A percentile compares a stretch with the other conserved stretches of the same genome.
Evolutionary conservation across 1,140 invertebrate genomes (phyloP).

Genomic region (Aphaenogaster rudis): DNA sequence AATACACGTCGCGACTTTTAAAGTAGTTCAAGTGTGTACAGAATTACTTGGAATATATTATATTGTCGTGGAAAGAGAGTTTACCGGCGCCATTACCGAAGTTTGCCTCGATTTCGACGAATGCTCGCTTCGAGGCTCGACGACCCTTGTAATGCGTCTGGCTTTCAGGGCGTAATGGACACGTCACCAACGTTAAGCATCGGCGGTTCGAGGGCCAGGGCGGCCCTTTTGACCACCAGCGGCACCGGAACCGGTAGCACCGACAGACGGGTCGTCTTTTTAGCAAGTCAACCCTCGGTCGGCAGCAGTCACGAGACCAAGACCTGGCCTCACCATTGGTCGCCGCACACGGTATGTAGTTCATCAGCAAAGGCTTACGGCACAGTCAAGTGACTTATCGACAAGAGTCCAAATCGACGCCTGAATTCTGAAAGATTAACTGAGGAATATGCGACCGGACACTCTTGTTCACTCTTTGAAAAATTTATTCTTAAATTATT

Average conservation of each 20-base stretch:
- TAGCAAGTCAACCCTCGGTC: conserved; percentile 82
- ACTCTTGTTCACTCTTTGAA: neutral
- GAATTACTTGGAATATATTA: conserved; percentile 8
- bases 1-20: conserved; percentile 8
- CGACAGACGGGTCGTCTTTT: conserved; percentile 84
- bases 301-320: conserved; percentile 82
- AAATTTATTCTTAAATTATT: neutral
- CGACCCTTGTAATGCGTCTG: conserved; percentile 48
- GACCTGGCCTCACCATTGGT: conserved; percentile 86
- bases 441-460: neutral
- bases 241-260: conserved; percentile 81
- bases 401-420: neutral
- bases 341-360: conserved; percentile 84
- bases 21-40: neutral
- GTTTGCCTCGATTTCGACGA: conserved; percentile 21
- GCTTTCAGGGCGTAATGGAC: conserved; percentile 80
- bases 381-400: neutral
- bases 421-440: conserved; percentile 3
- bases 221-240: conserved; percentile 83
- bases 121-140: conserved; percentile 19
- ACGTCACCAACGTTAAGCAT: conserved; percentile 84
- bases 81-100: neutral
- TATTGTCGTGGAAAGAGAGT: neutral
- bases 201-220: conserved; percentile 83
- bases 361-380: conserved; percentile 9